phyloP scores from a whole-genome alignment of 2,113 vertebrate genomes.

The Meleagris gallopavo region DNA sequence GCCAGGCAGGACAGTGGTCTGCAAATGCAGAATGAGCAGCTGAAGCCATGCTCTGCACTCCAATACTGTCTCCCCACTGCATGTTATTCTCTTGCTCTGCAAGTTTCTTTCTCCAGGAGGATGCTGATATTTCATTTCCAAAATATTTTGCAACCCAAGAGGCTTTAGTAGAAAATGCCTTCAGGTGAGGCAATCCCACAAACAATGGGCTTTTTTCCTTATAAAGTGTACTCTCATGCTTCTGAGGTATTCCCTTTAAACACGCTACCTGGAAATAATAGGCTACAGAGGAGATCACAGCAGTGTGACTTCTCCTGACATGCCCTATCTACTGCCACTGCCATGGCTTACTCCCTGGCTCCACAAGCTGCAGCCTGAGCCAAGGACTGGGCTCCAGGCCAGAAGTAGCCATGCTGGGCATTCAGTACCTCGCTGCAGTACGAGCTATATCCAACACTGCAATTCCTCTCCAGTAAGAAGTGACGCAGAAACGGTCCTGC shows the following conservation, averaged over 20 bases:
- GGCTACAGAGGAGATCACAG: not conserved
- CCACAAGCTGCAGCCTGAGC: not conserved
- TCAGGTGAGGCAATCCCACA: not conserved
- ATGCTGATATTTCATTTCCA: not conserved
- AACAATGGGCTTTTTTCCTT: not conserved
- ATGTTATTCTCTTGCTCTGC: not conserved
- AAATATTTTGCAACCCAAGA: not conserved
- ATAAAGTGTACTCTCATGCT: not conserved
- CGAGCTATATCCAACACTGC: not conserved
- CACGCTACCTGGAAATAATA: not conserved
- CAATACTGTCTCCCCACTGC: not conserved
- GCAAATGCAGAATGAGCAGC: not conserved
- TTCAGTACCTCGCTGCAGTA: constrained; percentile 40
- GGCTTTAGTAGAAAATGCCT: not conserved
- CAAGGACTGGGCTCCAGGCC: not conserved
- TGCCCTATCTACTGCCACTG: not conserved
- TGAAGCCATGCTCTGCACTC: not conserved
- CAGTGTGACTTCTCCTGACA: fast-evolving
- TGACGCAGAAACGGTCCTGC: not conserved
- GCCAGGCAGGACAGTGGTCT: not conserved
- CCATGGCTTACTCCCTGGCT: not conserved
- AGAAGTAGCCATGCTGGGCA: not conserved
- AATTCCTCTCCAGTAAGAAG: constrained; percentile 25
- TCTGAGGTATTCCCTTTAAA: not conserved
- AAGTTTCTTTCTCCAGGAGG: not conserved